Evolutionary conservation across 1,140 invertebrate species (phyloP).

Genomic region (Ganaspis sp.): DNA sequence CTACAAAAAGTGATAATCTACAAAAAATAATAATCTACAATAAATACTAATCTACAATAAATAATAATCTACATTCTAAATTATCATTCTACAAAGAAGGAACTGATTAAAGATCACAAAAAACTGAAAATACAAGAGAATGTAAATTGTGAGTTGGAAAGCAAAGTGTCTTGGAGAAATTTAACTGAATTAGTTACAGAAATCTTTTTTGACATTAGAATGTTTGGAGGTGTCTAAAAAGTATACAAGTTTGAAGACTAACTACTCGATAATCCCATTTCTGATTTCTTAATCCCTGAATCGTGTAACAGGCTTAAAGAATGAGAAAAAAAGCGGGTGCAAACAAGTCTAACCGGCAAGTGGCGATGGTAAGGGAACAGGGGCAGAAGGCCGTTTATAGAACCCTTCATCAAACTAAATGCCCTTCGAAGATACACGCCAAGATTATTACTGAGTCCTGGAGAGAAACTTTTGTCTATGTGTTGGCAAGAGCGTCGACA

Average conservation of each 20-base stretch:
- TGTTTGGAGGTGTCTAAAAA: slow-evolving; percentile 6
- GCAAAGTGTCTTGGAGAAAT: too few relatives aligned
- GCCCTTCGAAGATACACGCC: slow-evolving; percentile 64
- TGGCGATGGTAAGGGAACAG: slow-evolving; percentile 39
- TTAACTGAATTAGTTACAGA: not conserved
- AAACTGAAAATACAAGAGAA: too few relatives aligned
- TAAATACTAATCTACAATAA: too few relatives aligned
- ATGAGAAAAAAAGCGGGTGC: not conserved
- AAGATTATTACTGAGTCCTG: slow-evolving; percentile 59
- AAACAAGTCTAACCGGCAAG: slow-evolving; percentile 23
- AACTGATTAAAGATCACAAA: too few relatives aligned
- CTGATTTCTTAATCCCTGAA: slow-evolving; percentile 23
- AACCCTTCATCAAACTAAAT: slow-evolving; percentile 74
- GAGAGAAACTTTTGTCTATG: slow-evolving; percentile 41
- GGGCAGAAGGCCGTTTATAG: slow-evolving; percentile 69
- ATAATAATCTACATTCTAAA: too few relatives aligned
- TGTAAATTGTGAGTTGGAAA: too few relatives aligned
- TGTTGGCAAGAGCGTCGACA: slow-evolving; percentile 23
- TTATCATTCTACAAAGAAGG: too few relatives aligned
- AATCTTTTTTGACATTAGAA: not conserved
- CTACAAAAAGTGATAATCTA: too few relatives aligned
- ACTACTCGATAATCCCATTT: slow-evolving; percentile 20
- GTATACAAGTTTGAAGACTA: not conserved
- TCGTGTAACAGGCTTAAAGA: slow-evolving; percentile 20
- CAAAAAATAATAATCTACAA: too few relatives aligned